Percentiles rank a stretch among this genome's conserved stretches.
phyloP scores from a whole-genome alignment of 2,888 invertebrate species.

The Cotesia congregata region DNA sequence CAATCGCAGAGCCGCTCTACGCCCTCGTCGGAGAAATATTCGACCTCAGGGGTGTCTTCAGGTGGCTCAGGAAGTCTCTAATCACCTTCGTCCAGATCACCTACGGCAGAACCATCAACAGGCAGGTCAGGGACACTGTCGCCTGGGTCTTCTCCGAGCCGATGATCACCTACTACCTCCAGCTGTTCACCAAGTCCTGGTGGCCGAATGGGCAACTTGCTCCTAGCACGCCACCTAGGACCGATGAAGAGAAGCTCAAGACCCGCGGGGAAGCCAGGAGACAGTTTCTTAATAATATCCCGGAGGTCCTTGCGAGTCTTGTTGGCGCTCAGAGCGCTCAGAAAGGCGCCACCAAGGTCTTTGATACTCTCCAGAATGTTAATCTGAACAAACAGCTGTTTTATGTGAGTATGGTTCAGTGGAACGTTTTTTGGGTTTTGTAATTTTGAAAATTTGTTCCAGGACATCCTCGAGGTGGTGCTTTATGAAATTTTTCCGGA shows the following conservation, averaged over 20 bases:
- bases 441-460: constrained; percentile 52
- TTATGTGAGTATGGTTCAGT: constrained; percentile 80
- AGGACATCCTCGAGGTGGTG: constrained; percentile 73
- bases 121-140: constrained; percentile 90
- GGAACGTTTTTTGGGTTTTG: neutral
- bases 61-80: constrained; percentile 87
- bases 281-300: constrained; percentile 80
- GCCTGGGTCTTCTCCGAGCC: constrained; percentile 90
- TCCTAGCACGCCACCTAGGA: constrained; percentile 72
- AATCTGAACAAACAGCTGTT: constrained; percentile 91
- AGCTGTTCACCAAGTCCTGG: constrained; percentile 86
- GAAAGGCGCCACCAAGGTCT: constrained; percentile 87
- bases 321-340: constrained; percentile 89
- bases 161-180: constrained; percentile 90
- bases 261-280: constrained; percentile 79
- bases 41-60: constrained; percentile 90
- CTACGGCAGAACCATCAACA: constrained; percentile 92
- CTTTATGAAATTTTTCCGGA: constrained; percentile 74
- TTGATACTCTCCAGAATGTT: constrained; percentile 87
- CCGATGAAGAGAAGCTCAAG: constrained; percentile 77
- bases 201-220: constrained; percentile 90
- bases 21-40: constrained; percentile 89
- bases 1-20: constrained; percentile 93
- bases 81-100: constrained; percentile 93
- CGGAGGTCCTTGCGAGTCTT: constrained; percentile 85